Evolutionary conservation across 1,140 invertebrate genomes (phyloP).

Genomic region (Euwallacea similis): DNA sequence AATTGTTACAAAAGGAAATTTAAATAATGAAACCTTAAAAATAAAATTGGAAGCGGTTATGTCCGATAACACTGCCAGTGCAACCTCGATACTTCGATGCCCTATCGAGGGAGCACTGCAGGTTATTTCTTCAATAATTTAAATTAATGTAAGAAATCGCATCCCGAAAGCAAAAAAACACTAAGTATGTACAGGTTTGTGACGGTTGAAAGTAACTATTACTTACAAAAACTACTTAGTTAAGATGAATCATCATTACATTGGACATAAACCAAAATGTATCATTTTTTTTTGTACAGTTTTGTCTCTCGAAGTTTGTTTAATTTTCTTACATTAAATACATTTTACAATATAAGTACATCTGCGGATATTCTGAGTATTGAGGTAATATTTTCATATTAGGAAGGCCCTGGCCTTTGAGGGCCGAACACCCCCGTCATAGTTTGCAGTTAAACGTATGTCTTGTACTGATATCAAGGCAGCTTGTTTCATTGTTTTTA

Average conservation of each 20-base stretch:
- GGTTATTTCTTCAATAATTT: background rate
- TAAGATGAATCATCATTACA: background rate
- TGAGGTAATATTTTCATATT: conserved; percentile 54
- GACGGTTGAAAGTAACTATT: conserved; percentile 1
- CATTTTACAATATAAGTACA: conserved; percentile 56
- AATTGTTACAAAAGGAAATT: conserved; percentile 48
- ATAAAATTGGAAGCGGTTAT: conserved; percentile 49
- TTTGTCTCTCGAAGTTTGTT: conserved; percentile 27
- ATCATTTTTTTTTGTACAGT: conserved; percentile 16
- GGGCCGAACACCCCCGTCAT: conserved; percentile 10
- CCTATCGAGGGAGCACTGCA: no score
- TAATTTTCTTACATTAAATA: conserved; percentile 49
- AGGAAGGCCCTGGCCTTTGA: conserved; percentile 1
- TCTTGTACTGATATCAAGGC: conserved; percentile 56
- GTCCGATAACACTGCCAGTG: conserved; percentile 25
- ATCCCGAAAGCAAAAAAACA: conserved; percentile 46
- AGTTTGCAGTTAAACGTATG: conserved; percentile 49
- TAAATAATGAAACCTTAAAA: conserved; percentile 49
- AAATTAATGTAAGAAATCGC: conserved; percentile 26
- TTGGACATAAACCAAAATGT: conserved; percentile 2
- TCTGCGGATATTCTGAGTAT: conserved; percentile 55
- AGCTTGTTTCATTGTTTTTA: conserved; percentile 50
- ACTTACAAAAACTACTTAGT: background rate
- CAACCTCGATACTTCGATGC: background rate
- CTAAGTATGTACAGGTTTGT: conserved; percentile 41